A percentile compares a stretch with the other conserved stretches of the same genome.
These are phyloP conservation scores for Thryonomys swinderianus DNA, from an alignment of 2,113 vertebrate species.

Conservation along the genomic window DNA sequence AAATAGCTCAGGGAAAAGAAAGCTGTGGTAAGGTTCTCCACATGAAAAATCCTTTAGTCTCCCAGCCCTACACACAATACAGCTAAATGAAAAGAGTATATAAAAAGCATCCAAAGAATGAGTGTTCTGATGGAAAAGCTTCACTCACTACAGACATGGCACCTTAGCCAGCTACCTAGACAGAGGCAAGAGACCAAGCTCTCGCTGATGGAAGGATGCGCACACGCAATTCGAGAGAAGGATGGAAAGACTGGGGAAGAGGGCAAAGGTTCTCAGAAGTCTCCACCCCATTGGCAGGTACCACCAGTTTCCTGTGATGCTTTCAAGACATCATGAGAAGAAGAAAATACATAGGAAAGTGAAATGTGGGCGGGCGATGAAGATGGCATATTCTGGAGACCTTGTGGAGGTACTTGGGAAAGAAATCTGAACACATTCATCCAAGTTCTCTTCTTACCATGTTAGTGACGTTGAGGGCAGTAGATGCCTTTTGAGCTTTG, in stretches of 20 bases:
- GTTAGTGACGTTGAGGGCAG: background rate
- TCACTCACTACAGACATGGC: background rate
- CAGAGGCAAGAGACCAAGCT: background rate
- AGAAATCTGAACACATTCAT: background rate
- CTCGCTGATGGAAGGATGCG: no score
- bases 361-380: background rate
- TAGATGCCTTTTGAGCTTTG: slow-evolving; percentile 34
- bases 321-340: background rate
- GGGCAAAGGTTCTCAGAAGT: background rate
- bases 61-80: background rate
- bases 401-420: background rate
- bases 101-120: slow-evolving; percentile 28
- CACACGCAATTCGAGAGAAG: background rate
- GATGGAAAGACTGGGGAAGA: background rate
- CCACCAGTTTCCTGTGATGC: background rate
- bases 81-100: background rate
- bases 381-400: background rate
- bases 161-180: background rate
- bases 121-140: background rate
- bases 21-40: slow-evolving; percentile 35
- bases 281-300: background rate
- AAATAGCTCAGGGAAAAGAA: slow-evolving; percentile 52
- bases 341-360: background rate
- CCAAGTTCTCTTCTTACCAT: background rate
- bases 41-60: background rate